phyloP scores from a whole-genome alignment of 2,113 vertebrate species.

The Trichechus manatus region DNA sequence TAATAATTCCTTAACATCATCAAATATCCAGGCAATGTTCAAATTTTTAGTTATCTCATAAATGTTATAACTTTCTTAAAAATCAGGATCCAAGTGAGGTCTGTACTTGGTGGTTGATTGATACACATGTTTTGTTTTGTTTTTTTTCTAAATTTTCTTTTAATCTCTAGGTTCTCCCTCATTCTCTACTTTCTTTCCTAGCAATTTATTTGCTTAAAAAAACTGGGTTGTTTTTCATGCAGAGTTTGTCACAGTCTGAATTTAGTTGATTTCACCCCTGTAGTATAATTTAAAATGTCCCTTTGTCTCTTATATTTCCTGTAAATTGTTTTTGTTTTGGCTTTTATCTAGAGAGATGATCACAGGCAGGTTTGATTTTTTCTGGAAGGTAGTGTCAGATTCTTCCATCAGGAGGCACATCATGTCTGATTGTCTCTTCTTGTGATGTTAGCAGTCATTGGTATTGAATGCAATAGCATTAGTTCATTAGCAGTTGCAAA shows the following conservation, averaged over 20 bases:
- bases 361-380: neutral
- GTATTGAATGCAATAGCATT: slow-evolving; percentile 22
- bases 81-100: neutral
- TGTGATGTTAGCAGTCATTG: slow-evolving; percentile 34
- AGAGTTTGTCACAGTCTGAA: slow-evolving; percentile 7
- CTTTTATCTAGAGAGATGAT: slow-evolving; percentile 40
- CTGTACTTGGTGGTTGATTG: neutral
- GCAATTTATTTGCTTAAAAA: slow-evolving; percentile 36
- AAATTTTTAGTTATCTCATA: slow-evolving; percentile 29
- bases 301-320: slow-evolving; percentile 11
- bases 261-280: slow-evolving; percentile 57
- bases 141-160: neutral
- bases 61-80: neutral
- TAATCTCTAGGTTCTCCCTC: neutral
- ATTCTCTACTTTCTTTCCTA: neutral
- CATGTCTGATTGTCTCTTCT: neutral
- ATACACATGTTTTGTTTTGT: neutral
- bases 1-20: neutral
- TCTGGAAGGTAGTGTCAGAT: neutral
- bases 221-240: slow-evolving; percentile 2
- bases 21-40: neutral
- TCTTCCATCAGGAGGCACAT: neutral
- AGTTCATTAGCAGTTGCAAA: slow-evolving; percentile 39
- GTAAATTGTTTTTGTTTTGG: slow-evolving; percentile 45
- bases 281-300: slow-evolving; percentile 43